Evolutionary conservation across 30 jellyfish, hydroid and myxozoan species (phyloP), one percentile per base, ranked within the genome.

Genomic region (Aurelia sp.): DNA sequence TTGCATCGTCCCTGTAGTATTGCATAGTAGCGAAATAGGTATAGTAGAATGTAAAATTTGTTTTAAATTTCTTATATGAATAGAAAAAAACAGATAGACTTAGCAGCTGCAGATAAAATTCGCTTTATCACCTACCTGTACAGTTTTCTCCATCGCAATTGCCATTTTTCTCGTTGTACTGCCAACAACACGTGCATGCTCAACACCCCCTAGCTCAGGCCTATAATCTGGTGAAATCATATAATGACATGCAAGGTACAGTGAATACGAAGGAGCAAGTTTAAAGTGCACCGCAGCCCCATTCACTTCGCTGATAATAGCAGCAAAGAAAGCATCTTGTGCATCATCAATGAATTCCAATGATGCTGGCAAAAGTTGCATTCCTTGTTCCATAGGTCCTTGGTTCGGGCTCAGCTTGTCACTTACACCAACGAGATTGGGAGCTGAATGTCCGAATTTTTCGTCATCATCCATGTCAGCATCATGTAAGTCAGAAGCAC

Each of bases 251-350:
- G 98, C 99, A 67, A 95, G 91, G 78, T 95, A 95, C 72, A 95
- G 74, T 3, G 99, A 91, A 72, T 95, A 95, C 20, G 99, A 91
- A n/a, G 99, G 99, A 6, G 99, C 99, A n/a, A 95, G 88, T 66
- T 95, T 95, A 76, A 95, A 95, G 58, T 91, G 97, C 80, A 95
- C 98, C 7, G 97, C 97, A 19, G 99, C 97, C 0, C 99, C 99
- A 67, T 95, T 95, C 9, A 95, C 98, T 63, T 89, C 99, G 80
- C 98, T 95, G 79, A 95, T 95, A 21, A 90, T 72, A 35, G 99
- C 95, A 5, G 99, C 99, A 74, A 95, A 87, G 91, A 95, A 95
- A 0, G 97, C 99, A 79, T 93, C 98, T 67, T 89, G 96, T 12
- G 98, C 99, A 68, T 90, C 93, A 44, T 95, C 98, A 16, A 95